Conservation (phyloP, 30 jellyfish, hydroid and myxozoan species). For the Aurelia aurita complex sp. Pacific region DNA sequence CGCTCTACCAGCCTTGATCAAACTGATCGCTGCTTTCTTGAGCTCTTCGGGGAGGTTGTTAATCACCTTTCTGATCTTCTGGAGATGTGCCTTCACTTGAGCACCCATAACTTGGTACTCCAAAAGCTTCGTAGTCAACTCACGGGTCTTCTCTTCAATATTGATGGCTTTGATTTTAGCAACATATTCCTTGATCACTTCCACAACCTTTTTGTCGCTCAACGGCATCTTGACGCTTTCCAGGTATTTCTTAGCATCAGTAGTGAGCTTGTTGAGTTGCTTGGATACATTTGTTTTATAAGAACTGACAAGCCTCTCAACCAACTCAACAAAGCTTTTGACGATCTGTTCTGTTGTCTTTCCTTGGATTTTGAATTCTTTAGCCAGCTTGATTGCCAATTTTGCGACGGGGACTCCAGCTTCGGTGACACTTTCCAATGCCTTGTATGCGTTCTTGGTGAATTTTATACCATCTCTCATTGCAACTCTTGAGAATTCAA, state of each 20-base stretch:
- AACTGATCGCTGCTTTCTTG: conserved; percentile 13
- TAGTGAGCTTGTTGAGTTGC: conserved; percentile 16
- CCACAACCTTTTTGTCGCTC: conserved; percentile 68
- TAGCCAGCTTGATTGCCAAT: conserved; percentile 82
- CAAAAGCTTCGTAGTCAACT: conserved; percentile 25
- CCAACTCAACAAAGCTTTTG: conserved; percentile 17
- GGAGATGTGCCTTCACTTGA: conserved; percentile 52
- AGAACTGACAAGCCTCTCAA: conserved; percentile 20
- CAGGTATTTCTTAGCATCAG: conserved; percentile 43
- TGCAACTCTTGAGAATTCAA: conserved; percentile 12
- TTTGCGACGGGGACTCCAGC: conserved; percentile 85
- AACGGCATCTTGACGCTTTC: conserved; percentile 69
- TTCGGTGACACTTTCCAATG: conserved; percentile 73
- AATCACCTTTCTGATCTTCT: conserved; percentile 16
- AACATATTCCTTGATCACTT: conserved; percentile 24
- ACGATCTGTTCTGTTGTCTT: conserved; percentile 78
- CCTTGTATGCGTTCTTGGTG: conserved; percentile 42
- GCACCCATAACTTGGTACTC: conserved; percentile 69
- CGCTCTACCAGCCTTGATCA: conserved; percentile 38
- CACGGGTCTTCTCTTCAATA: conserved; percentile 51
- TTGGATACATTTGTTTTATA: conserved; percentile 37
- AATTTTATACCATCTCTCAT: conserved; percentile 13
- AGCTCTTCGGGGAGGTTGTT: conserved; percentile 72
- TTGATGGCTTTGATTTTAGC: conserved; percentile 44
- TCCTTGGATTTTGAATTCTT: conserved; percentile 89